Percentiles rank a stretch among this genome's conserved stretches.
phyloP scores from a whole-genome alignment of 2,888 invertebrate species.

The Coelinius sp. region DNA sequence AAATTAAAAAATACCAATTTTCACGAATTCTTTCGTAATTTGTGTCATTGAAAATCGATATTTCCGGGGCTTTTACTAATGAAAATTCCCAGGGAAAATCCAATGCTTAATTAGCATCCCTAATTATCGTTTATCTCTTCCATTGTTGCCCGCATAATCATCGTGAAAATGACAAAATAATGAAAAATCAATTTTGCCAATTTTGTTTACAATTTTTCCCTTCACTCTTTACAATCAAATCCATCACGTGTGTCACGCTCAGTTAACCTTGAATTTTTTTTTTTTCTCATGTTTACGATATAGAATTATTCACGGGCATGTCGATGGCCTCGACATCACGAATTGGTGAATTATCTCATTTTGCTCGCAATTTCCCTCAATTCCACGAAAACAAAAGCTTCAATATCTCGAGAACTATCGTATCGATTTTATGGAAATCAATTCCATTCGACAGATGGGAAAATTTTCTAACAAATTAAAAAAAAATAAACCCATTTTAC shows the following conservation, averaged over 20 bases:
- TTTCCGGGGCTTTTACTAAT: background rate
- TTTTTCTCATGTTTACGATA: conserved; percentile 5
- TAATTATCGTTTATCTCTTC: background rate
- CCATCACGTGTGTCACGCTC: conserved; percentile 7
- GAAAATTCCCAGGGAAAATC: background rate
- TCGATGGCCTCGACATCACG: conserved; percentile 22
- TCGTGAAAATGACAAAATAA: background rate
- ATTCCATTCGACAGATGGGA: background rate
- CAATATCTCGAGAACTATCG: background rate
- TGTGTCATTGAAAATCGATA: background rate
- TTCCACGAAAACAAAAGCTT: background rate
- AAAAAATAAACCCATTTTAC: background rate
- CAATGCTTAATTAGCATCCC: background rate
- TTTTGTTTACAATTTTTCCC: background rate
- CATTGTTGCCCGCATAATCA: background rate
- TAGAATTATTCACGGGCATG: conserved; percentile 27
- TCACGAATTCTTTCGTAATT: background rate
- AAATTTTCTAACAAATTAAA: background rate
- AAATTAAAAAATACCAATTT: background rate
- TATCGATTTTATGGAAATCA: background rate
- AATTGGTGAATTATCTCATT: background rate
- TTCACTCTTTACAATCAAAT: conserved; percentile 13
- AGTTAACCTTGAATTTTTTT: conserved; percentile 22
- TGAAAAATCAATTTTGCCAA: background rate
- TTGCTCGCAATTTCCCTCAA: background rate